phyloP scores from a whole-genome alignment of 2,797 vertebrate genomes.

The Hippopotamyrus pictus region DNA sequence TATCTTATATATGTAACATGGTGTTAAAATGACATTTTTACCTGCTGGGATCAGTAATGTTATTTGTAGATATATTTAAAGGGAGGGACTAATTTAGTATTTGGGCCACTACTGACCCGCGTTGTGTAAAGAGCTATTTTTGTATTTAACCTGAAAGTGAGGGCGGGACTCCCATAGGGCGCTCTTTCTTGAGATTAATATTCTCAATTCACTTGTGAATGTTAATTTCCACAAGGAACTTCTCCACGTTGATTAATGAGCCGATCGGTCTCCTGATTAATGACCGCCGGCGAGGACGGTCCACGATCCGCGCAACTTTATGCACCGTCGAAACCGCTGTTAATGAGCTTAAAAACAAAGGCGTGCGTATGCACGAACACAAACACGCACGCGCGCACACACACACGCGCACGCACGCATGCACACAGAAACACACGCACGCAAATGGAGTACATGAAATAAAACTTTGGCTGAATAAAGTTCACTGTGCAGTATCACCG shows the following conservation, averaged over 20 bases:
- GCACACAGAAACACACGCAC: too few species aligned
- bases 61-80: constrained; percentile 10
- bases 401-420: neutral
- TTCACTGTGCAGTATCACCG: neutral
- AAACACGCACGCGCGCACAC: neutral
- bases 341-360: neutral
- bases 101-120: constrained; percentile 47
- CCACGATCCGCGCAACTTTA: neutral
- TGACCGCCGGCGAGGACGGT: neutral
- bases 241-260: constrained; percentile 14
- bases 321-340: neutral
- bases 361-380: neutral
- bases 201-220: constrained; percentile 26
- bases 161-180: constrained; percentile 43
- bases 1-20: neutral
- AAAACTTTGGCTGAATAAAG: neutral
- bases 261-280: constrained; percentile 12
- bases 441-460: neutral
- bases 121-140: constrained; percentile 56
- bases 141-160: constrained; percentile 37
- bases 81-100: constrained; percentile 2
- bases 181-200: constrained; percentile 43
- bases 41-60: neutral
- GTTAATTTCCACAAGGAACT: constrained; percentile 22
- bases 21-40: neutral